phyloP scores from a whole-genome alignment of 2,797 vertebrate genomes.

The Epinephelus awoara region DNA sequence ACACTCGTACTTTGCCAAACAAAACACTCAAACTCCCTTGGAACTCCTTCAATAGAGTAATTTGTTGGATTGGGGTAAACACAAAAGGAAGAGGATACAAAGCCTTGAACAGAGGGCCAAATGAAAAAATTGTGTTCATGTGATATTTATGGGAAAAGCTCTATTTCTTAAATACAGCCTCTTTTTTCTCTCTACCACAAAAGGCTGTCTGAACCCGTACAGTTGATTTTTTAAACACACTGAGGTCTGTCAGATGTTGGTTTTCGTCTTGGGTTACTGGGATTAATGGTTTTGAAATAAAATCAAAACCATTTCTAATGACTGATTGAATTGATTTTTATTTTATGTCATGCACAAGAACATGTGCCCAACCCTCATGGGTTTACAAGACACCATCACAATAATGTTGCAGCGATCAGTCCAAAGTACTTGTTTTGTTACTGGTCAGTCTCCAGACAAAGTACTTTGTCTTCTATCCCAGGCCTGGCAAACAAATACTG shows the following conservation, averaged over 20 bases:
- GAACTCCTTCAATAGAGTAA: conserved; percentile 42
- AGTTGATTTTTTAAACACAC: conserved; percentile 24
- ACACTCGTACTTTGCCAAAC: conserved; percentile 43
- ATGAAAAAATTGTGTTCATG: conserved; percentile 10
- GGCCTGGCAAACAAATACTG: too few species aligned
- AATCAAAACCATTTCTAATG: neutral
- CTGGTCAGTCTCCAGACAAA: too few species aligned
- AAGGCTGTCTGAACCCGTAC: conserved; percentile 11
- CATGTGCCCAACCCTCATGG: too few species aligned
- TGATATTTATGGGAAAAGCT: conserved; percentile 11
- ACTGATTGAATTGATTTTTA: too few species aligned
- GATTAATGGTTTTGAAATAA: neutral
- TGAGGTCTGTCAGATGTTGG: neutral
- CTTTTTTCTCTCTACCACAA: neutral
- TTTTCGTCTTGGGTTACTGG: neutral
- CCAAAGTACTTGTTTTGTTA: too few species aligned
- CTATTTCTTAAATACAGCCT: neutral
- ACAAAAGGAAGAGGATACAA: conserved; percentile 8
- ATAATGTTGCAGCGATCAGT: too few species aligned
- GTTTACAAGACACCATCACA: too few species aligned
- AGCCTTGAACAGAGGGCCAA: neutral
- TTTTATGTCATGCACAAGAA: too few species aligned
- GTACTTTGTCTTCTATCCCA: too few species aligned
- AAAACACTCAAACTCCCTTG: conserved; percentile 46
- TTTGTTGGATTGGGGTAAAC: conserved; percentile 29